phyloP scores from a whole-genome alignment of 1,140 invertebrate genomes.

The Philaenus spumarius region DNA sequence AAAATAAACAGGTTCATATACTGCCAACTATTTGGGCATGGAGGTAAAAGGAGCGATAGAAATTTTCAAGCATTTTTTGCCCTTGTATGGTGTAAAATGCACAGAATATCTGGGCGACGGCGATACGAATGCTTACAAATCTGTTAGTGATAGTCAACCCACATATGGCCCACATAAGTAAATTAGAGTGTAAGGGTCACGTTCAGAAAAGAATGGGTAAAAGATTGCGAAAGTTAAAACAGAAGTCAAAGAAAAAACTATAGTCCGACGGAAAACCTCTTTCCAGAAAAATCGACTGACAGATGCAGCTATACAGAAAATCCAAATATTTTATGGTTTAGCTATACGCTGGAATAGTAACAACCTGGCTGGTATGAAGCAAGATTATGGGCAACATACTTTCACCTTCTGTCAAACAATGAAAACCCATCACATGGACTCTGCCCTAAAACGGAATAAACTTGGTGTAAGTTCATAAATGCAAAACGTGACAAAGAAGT shows the following conservation, averaged over 20 bases:
- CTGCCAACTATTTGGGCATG: no score
- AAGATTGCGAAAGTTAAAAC: neutral
- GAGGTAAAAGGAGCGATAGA: no score
- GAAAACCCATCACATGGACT: slow-evolving; percentile 10
- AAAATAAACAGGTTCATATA: no score
- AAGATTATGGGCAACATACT: slow-evolving; percentile 15
- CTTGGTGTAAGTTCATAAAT: slow-evolving; percentile 13
- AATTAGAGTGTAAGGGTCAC: no score
- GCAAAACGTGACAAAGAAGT: neutral
- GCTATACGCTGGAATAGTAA: neutral
- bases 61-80: no score
- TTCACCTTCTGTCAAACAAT: slow-evolving; percentile 11
- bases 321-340: slow-evolving; percentile 8
- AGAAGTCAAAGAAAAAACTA: neutral
- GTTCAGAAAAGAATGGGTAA: no score
- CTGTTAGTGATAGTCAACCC: no score
- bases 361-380: neutral
- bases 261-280: neutral
- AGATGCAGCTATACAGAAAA: neutral
- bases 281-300: neutral
- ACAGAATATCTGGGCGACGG: no score
- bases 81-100: no score
- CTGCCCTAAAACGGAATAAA: slow-evolving; percentile 2
- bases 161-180: no score
- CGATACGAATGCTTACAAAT: no score